Conservation (phyloP, 2,113 vertebrate genomes). For the Cryptomyrus ogoouensis region DNA sequence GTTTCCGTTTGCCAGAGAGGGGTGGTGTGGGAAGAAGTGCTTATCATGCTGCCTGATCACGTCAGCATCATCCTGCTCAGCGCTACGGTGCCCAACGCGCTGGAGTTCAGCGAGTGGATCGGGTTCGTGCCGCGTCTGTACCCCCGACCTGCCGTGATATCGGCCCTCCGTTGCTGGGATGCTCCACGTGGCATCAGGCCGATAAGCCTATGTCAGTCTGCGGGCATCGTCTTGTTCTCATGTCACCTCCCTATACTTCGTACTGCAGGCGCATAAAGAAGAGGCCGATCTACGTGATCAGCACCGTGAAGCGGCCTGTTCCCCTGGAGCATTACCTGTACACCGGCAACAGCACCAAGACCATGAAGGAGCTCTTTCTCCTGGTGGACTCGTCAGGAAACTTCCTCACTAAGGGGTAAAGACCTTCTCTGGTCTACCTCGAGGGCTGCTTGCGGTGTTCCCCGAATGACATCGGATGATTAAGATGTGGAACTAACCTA, state of each 20-base stretch:
- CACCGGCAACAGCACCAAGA: conserved; percentile 85
- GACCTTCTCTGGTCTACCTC: not conserved
- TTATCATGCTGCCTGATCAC: conserved; percentile 87
- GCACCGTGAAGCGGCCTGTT: conserved; percentile 76
- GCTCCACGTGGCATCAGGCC: not conserved
- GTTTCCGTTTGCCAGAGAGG: conserved; percentile 64
- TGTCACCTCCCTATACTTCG: not conserved
- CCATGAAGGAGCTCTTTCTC: conserved; percentile 81
- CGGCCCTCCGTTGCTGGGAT: not conserved
- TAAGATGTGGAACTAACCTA: not conserved
- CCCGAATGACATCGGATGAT: not conserved
- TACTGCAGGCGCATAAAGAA: conserved; percentile 73
- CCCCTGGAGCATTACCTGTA: conserved; percentile 83
- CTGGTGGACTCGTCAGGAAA: conserved; percentile 68
- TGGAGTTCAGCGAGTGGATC: conserved; percentile 90
- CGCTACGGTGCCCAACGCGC: conserved; percentile 80
- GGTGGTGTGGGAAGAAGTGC: conserved; percentile 88
- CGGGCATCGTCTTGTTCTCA: not conserved
- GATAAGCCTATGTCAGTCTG: not conserved
- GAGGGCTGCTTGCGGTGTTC: not conserved
- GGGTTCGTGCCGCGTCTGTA: conserved; percentile 58
- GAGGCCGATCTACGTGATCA: conserved; percentile 81
- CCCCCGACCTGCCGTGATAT: not conserved
- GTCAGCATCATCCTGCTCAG: conserved; percentile 87
- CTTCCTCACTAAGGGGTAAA: conserved; percentile 81